These are phyloP conservation scores for Brachionus paranguensis DNA, from an alignment of 1,140 invertebrate species.

Conservation along the genomic window DNA sequence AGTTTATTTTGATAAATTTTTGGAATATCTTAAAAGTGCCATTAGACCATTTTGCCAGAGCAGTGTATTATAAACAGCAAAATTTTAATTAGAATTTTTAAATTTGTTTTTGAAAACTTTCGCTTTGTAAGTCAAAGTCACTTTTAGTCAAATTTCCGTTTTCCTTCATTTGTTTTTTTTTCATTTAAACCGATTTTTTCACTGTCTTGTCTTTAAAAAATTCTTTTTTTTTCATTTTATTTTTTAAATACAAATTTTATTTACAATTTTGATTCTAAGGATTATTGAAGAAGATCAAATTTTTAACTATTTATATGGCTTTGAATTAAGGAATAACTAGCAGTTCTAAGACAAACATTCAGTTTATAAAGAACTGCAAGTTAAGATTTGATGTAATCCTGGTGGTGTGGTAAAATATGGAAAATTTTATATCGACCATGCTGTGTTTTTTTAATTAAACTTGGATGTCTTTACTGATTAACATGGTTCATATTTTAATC, in stretches of 20 bases:
- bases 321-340: background rate
- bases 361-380: background rate
- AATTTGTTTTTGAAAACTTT: background rate
- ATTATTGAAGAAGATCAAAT: background rate
- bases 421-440: background rate
- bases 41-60: background rate
- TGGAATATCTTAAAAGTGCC: background rate
- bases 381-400: background rate
- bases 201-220: background rate
- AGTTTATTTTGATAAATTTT: background rate
- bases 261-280: background rate
- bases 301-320: background rate
- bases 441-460: background rate
- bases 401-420: background rate
- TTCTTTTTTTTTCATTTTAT: background rate
- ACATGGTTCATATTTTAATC: background rate
- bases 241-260: background rate
- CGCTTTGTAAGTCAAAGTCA: background rate
- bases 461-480: background rate
- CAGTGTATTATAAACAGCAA: background rate
- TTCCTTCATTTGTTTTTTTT: background rate
- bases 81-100: background rate
- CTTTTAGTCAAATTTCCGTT: background rate
- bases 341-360: background rate
- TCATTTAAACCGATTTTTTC: background rate